Evolutionary conservation across 2,888 invertebrate genomes (phyloP).

Genomic region (Oegoconia quadripuncta): DNA sequence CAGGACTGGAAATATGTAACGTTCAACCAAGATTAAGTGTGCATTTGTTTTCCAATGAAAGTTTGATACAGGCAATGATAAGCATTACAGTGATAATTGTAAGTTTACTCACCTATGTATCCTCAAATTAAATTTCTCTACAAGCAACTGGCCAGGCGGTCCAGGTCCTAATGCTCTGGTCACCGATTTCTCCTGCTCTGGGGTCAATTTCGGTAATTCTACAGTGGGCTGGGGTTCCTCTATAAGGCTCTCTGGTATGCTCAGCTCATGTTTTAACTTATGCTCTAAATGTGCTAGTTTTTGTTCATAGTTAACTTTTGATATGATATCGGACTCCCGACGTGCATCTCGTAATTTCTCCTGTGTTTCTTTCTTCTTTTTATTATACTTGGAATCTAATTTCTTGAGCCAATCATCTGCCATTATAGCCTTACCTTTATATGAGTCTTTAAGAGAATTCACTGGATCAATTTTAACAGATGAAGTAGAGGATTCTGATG

Average conservation of each 20-base stretch:
- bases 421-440: conserved; percentile 70
- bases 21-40: no score
- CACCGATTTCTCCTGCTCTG: conserved; percentile 81
- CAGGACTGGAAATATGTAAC: no score
- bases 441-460: conserved; percentile 79
- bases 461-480: conserved; percentile 59
- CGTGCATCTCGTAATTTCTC: conserved; percentile 66
- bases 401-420: conserved; percentile 76
- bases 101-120: conserved; percentile 56
- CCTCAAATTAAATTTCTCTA: conserved; percentile 72
- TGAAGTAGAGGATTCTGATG: conserved; percentile 61
- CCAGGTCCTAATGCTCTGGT: conserved; percentile 78
- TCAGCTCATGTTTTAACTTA: conserved; percentile 63
- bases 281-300: conserved; percentile 63
- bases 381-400: conserved; percentile 66
- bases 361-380: conserved; percentile 56
- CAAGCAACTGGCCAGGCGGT: conserved; percentile 82
- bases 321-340: conserved; percentile 66
- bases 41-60: not conserved
- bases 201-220: conserved; percentile 81
- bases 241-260: conserved; percentile 70
- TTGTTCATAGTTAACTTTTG: conserved; percentile 66
- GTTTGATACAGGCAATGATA: no score
- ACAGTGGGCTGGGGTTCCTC: conserved; percentile 63
- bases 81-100: no score